Evolutionary conservation across 2,113 vertebrate species (phyloP).

Genomic region (Psilopogon haemacephalus): DNA sequence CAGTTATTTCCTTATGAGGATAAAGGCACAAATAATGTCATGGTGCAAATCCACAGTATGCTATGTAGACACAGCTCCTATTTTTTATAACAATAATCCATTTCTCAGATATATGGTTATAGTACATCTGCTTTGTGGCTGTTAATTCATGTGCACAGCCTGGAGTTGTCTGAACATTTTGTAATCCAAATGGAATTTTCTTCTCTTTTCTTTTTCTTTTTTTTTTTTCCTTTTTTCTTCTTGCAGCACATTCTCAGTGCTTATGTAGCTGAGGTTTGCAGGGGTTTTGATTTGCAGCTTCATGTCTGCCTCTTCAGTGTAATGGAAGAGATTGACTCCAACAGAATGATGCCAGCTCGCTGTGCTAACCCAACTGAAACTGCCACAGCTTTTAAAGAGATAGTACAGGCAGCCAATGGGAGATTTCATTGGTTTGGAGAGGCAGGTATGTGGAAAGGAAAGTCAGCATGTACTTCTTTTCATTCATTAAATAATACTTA

Average conservation of each 20-base stretch:
- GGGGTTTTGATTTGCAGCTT: conserved; percentile 70
- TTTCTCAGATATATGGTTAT: not conserved
- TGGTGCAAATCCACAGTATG: not conserved
- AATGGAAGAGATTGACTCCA: not conserved
- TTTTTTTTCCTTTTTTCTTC: not conserved
- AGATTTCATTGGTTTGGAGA: conserved; percentile 86
- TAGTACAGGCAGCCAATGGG: conserved; percentile 64
- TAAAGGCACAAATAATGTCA: not conserved
- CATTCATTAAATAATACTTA: not conserved
- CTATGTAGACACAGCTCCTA: not conserved
- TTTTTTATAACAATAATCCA: not conserved
- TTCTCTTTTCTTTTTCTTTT: not conserved
- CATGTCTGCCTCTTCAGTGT: conserved; percentile 79
- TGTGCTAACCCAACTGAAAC: conserved; percentile 62
- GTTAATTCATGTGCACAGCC: accelerated
- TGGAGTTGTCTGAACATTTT: not conserved
- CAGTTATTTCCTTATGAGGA: not conserved
- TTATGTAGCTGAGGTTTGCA: conserved; percentile 75
- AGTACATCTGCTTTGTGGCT: not conserved
- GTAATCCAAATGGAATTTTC: not conserved
- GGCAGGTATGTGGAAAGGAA: conserved; percentile 66
- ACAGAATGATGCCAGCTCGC: conserved; percentile 10
- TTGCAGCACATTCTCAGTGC: conserved; percentile 63
- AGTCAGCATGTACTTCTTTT: not conserved
- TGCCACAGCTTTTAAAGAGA: conserved; percentile 41